Conservation (phyloP, 1,140 invertebrate genomes). For the Eupeodes corollae region DNA sequence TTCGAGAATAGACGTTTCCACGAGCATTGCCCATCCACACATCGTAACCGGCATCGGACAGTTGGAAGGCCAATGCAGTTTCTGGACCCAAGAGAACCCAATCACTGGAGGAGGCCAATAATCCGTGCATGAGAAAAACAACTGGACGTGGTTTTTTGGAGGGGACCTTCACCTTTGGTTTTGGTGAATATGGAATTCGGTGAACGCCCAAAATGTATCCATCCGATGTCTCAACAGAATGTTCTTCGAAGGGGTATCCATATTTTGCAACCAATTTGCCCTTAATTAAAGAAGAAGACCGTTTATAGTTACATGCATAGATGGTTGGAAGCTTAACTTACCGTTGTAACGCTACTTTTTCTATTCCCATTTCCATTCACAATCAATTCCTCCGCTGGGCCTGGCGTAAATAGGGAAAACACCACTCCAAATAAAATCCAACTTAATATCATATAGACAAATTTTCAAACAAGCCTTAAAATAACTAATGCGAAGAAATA, state of each 20-base stretch:
- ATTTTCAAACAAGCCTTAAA: too few species aligned
- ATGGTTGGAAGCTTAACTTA: too few species aligned
- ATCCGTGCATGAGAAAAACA: constrained; percentile 65
- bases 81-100: constrained; percentile 57
- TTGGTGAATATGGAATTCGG: constrained; percentile 38
- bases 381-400: too few species aligned
- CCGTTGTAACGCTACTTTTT: too few species aligned
- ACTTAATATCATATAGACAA: too few species aligned
- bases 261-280: constrained; percentile 36
- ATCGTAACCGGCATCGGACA: constrained; percentile 56
- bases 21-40: constrained; percentile 66
- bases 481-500: too few species aligned
- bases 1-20: constrained; percentile 57
- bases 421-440: too few species aligned
- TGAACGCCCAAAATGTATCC: constrained; percentile 44
- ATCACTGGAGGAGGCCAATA: constrained; percentile 64
- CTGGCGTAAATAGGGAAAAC: too few species aligned
- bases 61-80: constrained; percentile 38
- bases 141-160: constrained; percentile 25
- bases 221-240: constrained; percentile 40
- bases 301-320: too few species aligned
- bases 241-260: constrained; percentile 46
- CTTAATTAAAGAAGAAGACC: too few species aligned
- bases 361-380: too few species aligned
- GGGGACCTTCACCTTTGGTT: constrained; percentile 17